A percentile compares a stretch with the other conserved stretches of the same genome.
Conservation (phyloP, 1,140 invertebrate species). For the Pachypeltis micranthus region DNA sequence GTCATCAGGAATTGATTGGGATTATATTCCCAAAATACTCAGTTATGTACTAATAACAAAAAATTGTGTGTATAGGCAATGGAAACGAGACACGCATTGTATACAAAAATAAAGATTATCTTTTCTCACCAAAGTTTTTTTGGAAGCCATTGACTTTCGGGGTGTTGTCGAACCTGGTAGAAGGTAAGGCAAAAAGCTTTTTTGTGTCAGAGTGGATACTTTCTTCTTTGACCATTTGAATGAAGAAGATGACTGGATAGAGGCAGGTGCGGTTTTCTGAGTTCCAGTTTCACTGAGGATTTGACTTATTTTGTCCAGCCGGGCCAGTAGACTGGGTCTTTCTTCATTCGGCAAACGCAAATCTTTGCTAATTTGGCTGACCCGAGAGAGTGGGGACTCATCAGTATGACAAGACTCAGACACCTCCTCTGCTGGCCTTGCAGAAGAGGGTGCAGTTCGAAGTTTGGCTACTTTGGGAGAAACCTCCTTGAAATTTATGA, state of each 20-base stretch:
- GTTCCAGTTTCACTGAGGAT: neutral
- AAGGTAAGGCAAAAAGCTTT: neutral
- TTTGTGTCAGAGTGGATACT: neutral
- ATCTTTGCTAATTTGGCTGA: neutral
- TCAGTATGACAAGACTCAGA: too few relatives aligned
- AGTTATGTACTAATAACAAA: neutral
- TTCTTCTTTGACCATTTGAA: neutral
- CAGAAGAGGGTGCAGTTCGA: too few relatives aligned
- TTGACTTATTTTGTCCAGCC: slow-evolving; percentile 2
- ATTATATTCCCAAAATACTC: neutral
- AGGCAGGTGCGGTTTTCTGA: neutral
- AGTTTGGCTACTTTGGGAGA: too few relatives aligned
- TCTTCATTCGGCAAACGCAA: neutral
- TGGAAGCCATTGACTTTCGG: neutral
- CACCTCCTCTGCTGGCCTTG: too few relatives aligned
- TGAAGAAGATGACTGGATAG: neutral
- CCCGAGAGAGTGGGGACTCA: neutral
- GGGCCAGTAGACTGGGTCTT: neutral
- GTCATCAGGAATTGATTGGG: too few relatives aligned
- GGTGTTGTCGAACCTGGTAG: neutral
- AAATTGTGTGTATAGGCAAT: neutral
- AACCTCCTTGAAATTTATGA: too few relatives aligned
- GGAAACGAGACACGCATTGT: neutral
- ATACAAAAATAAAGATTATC: neutral
- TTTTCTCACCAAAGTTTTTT: neutral